Evolutionary conservation across 1,140 invertebrate species (phyloP), one percentile per base, ranked within the genome.

Genomic region (Limonius californicus): DNA sequence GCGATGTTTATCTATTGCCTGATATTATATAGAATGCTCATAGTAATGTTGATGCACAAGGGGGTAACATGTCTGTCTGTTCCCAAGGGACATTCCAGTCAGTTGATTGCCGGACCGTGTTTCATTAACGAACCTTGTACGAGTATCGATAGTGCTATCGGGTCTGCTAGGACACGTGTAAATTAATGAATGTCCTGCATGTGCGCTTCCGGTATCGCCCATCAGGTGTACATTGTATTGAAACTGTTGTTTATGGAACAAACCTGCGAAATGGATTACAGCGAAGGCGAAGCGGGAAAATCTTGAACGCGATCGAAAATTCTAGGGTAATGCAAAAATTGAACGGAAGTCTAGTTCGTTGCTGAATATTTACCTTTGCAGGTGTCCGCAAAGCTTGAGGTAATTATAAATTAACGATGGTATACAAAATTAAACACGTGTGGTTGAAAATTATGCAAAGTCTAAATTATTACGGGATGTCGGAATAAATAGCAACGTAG

Each of bases 51-150:
- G 14, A 12, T 50, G 15, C 45, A 50, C 20, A 50, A 50, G 45
- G 15, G 45, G 45, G 16, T 50, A 50, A 50, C 45, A 50, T 50
- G 45, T 19, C 61, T 30, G 53, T 53, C 54, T 57, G 35, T 62
- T 43, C 61, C 61, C 61, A 62, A 53, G 56, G 56, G 61, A 57
- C 32, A 14, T 50, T 50, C 61, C 15, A 45, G 61, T 42, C 27
- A 57, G 64, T 57, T 66, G 64, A 66, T 66, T 66, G 61, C 57
- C 57, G 54, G 57, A 57, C 64, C 64, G 61, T 66, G 64, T 66
- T 66, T 66, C 64, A 66, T 66, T 66, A 66, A 57, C 58, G 60
- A 53, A 56, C 60, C 64, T 55, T 66, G 64, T 66, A 60, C 64
- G 54, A 57, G 55, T 66, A 66, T 63, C 42, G 61, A 66, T 66